Base-by-base conservation (phyloP, 1,140 invertebrate species). In the Heliconius himera region DNA sequence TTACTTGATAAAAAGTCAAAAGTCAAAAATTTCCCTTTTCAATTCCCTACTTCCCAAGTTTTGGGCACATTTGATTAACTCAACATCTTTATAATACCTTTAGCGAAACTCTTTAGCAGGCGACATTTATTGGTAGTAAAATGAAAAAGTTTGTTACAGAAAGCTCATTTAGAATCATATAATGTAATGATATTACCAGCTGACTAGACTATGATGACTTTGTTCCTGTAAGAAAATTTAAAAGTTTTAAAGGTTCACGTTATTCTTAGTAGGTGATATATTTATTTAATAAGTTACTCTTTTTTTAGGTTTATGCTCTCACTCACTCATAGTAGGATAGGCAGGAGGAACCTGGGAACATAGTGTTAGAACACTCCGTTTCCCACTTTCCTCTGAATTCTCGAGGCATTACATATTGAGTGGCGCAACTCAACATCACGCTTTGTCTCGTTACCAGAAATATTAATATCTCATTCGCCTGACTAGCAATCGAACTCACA, bases 51-150 rank as follows among this genome's bases (percentile, higher is more conserved):
- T 26, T 29, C 4, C 60, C 22, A 29, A 66, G 26, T 26, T 56
- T 8, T n/a, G 2, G 9, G 60, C 60, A 66, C 60, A 66, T 29
- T 66, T 66, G 60, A 66, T 66, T 66, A 66, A 66, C 60, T 66
- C 60, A 22, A 66, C 60, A 66, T 66, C 60, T 66, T 66, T 66
- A 66, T 66, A 66, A 66, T 22, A 66, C 13, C 60, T 66, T 66
- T 66, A 66, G 60, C 22, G 26, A 29, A 56, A 66, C 60, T 66
- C 60, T 66, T 66, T 29, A 66, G 26, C 60, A 29, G 60, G 60
- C 60, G 60, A 66, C 60, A n/a, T 66, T 74, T 46, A 74, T 74
- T 74, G 73, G 73, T 22, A 51, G 49, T 74, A 74, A 74, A 74
- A 54, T 29, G 73, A 74, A 74, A 74, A 54, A 74, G 73, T 74